A percentile compares a stretch with the other conserved stretches of the same genome.
Conservation (phyloP, 2,113 vertebrate genomes). For the Callithrix jacchus region DNA sequence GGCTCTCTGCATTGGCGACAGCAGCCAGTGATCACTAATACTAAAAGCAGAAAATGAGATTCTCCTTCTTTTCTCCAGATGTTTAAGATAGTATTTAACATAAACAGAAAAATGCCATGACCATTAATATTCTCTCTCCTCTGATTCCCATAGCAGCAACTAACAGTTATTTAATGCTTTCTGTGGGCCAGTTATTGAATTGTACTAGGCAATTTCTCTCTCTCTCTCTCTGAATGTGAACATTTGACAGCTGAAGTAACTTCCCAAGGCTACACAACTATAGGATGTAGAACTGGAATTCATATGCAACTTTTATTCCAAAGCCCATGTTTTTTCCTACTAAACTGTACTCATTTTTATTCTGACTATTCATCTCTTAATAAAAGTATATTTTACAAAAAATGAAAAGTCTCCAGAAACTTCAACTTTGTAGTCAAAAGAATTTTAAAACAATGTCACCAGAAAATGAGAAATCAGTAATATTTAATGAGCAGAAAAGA, state of each 20-base stretch:
- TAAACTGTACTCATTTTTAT: neutral
- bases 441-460: neutral
- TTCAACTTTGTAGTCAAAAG: neutral
- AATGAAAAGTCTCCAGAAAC: neutral
- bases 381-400: neutral
- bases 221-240: too few species aligned
- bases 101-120: neutral
- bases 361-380: neutral
- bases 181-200: neutral
- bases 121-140: neutral
- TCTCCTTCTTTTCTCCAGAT: neutral
- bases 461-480: neutral
- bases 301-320: neutral
- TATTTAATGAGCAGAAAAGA: neutral
- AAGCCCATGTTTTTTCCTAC: neutral
- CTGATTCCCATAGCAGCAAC: neutral
- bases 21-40: conserved; percentile 34
- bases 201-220: neutral
- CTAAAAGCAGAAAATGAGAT: conserved; percentile 57
- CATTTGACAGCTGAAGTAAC: neutral
- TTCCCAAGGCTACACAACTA: neutral
- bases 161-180: neutral
- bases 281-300: neutral
- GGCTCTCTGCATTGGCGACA: conserved; percentile 32
- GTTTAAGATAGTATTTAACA: neutral